Conservation (phyloP, 1,140 invertebrate genomes). For the Choristoneura fumiferana region DNA sequence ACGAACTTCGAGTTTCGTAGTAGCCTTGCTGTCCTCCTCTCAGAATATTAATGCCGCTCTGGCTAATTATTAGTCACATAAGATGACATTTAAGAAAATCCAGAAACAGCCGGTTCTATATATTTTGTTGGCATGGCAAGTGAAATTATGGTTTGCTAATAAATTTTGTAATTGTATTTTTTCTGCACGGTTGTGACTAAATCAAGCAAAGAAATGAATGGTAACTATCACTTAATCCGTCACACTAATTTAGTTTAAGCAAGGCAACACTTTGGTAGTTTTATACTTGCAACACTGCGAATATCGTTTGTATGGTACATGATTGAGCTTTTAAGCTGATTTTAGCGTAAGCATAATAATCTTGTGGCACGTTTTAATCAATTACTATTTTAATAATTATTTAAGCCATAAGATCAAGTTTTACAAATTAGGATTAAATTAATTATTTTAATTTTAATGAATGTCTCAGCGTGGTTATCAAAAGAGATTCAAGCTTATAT, state of each 20-base stretch:
- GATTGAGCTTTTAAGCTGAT: conserved; percentile 53
- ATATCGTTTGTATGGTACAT: conserved; percentile 46
- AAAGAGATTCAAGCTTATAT: conserved; percentile 23
- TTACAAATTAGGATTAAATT: conserved; percentile 45
- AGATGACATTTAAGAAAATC: no score
- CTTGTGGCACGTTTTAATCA: conserved; percentile 42
- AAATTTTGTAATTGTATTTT: background rate
- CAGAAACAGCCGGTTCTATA: no score
- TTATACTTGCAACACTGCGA: conserved; percentile 56
- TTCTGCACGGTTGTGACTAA: conserved; percentile 10
- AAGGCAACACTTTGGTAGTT: conserved; percentile 47
- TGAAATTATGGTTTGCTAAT: no score
- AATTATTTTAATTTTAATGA: conserved; percentile 32
- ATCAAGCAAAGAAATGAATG: conserved; percentile 9
- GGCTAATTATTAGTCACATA: no score
- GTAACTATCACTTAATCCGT: background rate
- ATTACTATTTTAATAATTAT: conserved; percentile 31
- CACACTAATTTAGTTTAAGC: conserved; percentile 21
- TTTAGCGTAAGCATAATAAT: conserved; percentile 41
- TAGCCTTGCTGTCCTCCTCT: no score
- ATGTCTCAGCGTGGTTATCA: conserved; percentile 29
- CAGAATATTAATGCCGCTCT: no score
- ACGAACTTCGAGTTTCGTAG: no score
- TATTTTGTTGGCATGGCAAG: no score
- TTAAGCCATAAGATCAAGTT: conserved; percentile 33